Evolutionary conservation across 64 coral and sea anemone genomes (phyloP).

Genomic region (Montipora sp.): DNA sequence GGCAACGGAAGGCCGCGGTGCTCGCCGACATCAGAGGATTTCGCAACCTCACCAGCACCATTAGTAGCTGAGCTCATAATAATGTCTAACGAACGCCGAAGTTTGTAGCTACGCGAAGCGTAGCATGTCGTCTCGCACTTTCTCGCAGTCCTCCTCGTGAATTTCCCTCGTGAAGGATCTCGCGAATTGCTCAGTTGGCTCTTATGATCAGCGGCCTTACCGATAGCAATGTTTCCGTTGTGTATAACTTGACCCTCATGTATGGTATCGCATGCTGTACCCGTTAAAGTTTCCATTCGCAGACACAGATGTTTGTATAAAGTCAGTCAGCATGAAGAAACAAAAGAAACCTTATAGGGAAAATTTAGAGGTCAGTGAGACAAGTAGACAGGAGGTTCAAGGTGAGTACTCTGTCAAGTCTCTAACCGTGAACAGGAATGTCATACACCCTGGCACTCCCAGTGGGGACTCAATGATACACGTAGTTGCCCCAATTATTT

Average conservation of each 20-base stretch:
- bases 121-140: no score
- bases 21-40: not conserved
- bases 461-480: no score
- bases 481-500: no score
- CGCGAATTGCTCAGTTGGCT: not conserved
- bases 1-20: slow-evolving; percentile 58
- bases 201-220: not conserved
- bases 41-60: not conserved
- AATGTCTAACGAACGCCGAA: no score
- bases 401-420: not conserved
- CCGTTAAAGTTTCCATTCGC: not conserved
- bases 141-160: no score
- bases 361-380: slow-evolving; percentile 15
- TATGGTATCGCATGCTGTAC: not conserved
- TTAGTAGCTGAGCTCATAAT: not conserved
- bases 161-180: not conserved
- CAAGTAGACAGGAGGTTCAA: not conserved
- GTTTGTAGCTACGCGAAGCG: no score
- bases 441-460: no score
- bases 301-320: not conserved
- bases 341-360: slow-evolving; percentile 41
- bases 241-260: not conserved
- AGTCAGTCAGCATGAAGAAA: slow-evolving; percentile 54
- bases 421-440: no score
- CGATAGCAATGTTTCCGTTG: not conserved